Base-by-base conservation (phyloP, 2,113 vertebrate species). In the Dicaeum eximium region DNA sequence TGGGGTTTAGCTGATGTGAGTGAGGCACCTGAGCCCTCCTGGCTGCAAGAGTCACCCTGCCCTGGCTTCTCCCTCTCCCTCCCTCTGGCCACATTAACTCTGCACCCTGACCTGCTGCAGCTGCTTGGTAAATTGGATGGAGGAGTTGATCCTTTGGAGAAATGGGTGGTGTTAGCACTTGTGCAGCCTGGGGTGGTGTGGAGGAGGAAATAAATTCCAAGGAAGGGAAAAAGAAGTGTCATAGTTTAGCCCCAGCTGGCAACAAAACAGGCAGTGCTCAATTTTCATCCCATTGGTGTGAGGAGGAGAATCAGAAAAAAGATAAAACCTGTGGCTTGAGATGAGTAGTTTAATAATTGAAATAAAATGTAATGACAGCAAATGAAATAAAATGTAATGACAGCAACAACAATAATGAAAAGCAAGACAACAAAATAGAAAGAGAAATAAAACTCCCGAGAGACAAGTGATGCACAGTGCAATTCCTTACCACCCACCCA, bases 1-100 rank as follows among this genome's bases (percentile, higher is more conserved):
- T 0, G 3, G 58, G 0, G 4, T 67, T 21, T 13, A 30, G 54
- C 27, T 64, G 72, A 6, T 9, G 18, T 33, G 24, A 47, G 30
- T 51, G 83, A 57, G 47, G 17, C n/a, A 18, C 15, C 25, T 47
- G 65, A 81, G 35, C 23, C 16, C 40, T 8, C 3, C 5, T 2
- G 9, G 65, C 60, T 57, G 40, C 15, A 5, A 8, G 22, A 30
- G 13, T 4, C 47, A 37, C 38, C 22, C 47, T 62, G 50, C 22
- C 69, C 48, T 5, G 4, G 9, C 33, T 33, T 23, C 18, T 54
- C 31, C 37, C 2, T 20, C 24, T 57, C 13, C 28, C 57, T 71
- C 35, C 45, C 0, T 1, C 48, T 10, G 10, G 23, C 14, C 50
- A 20, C 4, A 1, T 27, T 25, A 61, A 31, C 51, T 61, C 62